Percentiles rank a stretch among this genome's conserved stretches.
phyloP scores from a whole-genome alignment of 2,797 vertebrate species.

The Paratrypauchen microcephalus region DNA sequence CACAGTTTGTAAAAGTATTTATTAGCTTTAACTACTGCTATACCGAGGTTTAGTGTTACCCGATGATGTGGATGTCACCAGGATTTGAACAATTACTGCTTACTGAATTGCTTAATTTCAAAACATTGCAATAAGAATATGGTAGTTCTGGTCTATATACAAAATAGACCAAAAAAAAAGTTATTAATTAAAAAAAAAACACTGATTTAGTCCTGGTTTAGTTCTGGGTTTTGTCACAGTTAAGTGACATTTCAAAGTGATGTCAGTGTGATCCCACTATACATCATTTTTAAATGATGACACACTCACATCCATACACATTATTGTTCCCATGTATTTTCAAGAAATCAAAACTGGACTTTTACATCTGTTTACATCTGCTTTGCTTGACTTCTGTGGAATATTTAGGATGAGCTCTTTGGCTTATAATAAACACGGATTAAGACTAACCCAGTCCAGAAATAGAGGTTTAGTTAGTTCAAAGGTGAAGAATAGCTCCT shows the following conservation, averaged over 20 bases:
- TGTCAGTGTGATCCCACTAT: too few species aligned
- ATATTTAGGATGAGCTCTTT: slow-evolving; percentile 8
- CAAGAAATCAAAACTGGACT: too few species aligned
- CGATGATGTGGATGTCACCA: not conserved
- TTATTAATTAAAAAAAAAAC: too few species aligned
- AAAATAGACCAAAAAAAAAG: too few species aligned
- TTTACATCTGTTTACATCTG: slow-evolving; percentile 13
- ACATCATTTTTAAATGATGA: too few species aligned
- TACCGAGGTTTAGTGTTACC: not conserved
- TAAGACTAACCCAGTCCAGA: slow-evolving; percentile 3
- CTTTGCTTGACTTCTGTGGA: not conserved
- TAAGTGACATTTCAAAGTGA: too few species aligned
- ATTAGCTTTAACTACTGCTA: slow-evolving; percentile 1
- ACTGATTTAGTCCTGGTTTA: too few species aligned
- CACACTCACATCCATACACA: too few species aligned
- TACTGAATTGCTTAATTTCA: not conserved
- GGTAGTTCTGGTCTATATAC: not conserved
- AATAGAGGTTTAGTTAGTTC: slow-evolving; percentile 6
- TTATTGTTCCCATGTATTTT: too few species aligned
- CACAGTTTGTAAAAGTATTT: slow-evolving; percentile 5
- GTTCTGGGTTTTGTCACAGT: too few species aligned
- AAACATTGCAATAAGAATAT: not conserved
- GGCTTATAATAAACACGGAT: slow-evolving; percentile 4
- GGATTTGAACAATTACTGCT: not conserved
- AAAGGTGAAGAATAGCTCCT: slow-evolving; percentile 1